Base-by-base conservation (phyloP, 2,113 vertebrate genomes). In the Sinocyclocheilus anshuiensis region DNA sequence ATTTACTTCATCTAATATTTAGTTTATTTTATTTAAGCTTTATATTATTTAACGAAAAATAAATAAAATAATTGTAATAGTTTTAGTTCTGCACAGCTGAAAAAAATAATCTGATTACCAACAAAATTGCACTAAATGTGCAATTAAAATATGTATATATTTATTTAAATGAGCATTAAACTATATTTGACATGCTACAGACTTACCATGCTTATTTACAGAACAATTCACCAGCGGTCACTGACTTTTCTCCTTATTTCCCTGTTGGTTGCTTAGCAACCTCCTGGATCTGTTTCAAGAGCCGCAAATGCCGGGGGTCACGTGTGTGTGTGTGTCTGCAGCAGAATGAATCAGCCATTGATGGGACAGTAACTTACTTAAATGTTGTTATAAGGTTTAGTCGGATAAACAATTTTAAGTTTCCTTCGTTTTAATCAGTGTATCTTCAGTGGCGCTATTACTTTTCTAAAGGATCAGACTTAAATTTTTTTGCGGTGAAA, bases 181-280 rank as follows among this genome's bases (percentile, higher is more conserved):
- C 6, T 61, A 15, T 1, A 42, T 22, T 79, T 3, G 6, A 79
- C n/a, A 24, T 12, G 0, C 33, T 67, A 7, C 12, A 71, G 75
- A 33, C 50, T 77, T 77, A 4, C 0, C 1, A 3, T 50, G 29
- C 61, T 82, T 55, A 13, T 82, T 71, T 82, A 82, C 39, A 81
- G 57, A 77, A 55, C 36, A 81, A 45, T 81, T 81, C 67, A 74
- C 4, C 59, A 39, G 33, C 10, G 33, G 61, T 74, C 59, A 72
- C 83, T 61, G 59, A 76, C n/a, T 76, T 84, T 24, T 77, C 42
- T 69, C 42, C 22, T 84, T 84, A 33, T 84, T 67, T 77, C 29
- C 53, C 63, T 20, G 12, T 29, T 67, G 59, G 86, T 84, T 89
- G 84, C 86, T 79, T 78, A 82, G 84, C 88, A 89, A 89, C 86